Evolutionary conservation across 2,888 invertebrate genomes (phyloP), one percentile per base, ranked within the genome.

Genomic region (Netelia melanura): DNA sequence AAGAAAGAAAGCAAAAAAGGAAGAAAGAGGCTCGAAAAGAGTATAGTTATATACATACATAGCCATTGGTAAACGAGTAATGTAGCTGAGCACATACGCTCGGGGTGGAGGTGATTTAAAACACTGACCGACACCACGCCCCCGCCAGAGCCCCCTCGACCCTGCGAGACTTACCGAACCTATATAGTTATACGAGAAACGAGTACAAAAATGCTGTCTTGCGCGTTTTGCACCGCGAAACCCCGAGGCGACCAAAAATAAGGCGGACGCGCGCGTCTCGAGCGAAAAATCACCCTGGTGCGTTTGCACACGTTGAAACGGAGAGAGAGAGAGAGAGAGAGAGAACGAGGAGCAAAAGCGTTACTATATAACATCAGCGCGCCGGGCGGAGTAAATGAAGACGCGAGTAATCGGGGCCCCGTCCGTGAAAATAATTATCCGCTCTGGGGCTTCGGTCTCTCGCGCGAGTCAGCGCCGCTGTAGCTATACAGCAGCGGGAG

Each of bases 381-480:
- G 90, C 80, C 83, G 87, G 86, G 87, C 83, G 83, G 85, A 88
- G 91, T 90, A 92, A 92, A 93, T 93, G 92, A 93, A 92, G 93
- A 92, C 90, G 91, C 92, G 92, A 91, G 88, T 90, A 90, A 91
- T 91, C 90, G 90, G 86, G 88, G 87, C 85, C 81, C 86, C 87
- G 88, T 88, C 86, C 86, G 89, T 89, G 89, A 93, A 92, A 93
- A 93, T 92, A 93, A 92, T 93, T 92, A 93, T 91, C 92, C 91
- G 92, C 92, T 92, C 90, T 90, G 91, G 91, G 90, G 81, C 77
- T 61, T 74, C 56, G 9, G 23, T 80, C 76, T 72, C 78, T 84
- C 84, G 86, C 86, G 84, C 86, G 87, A 88, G 90, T 88, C 8
- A 62, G 52, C 43, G 9, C 78, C 61, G 61, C 64, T 56, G 62